phyloP scores from a whole-genome alignment of 2,113 vertebrate species.

The Aldabrachelys gigantea region DNA sequence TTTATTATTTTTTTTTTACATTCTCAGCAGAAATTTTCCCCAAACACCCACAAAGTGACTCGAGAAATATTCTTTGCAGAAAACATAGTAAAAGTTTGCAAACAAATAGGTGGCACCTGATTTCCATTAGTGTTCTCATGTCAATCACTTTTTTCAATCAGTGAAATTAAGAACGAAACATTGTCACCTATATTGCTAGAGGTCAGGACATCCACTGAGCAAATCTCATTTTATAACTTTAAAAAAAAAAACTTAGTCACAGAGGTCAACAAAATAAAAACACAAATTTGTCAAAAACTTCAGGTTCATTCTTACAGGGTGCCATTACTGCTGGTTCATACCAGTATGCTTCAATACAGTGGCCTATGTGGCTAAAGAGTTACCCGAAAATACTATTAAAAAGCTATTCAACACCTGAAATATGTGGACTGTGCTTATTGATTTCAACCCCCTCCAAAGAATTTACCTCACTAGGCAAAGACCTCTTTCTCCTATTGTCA shows the following conservation, averaged over 20 bases:
- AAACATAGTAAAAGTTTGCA: constrained; percentile 37
- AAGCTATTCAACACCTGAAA: constrained; percentile 74
- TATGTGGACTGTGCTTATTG: constrained; percentile 69
- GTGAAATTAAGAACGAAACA: constrained; percentile 28
- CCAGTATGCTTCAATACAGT: constrained; percentile 67
- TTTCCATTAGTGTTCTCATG: constrained; percentile 7
- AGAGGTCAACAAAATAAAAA: constrained; percentile 63
- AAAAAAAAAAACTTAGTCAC: constrained; percentile 56
- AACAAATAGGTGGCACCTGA: constrained; percentile 53
- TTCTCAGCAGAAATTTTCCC: constrained; percentile 34
- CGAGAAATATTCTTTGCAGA: constrained; percentile 4
- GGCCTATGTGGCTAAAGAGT: constrained; percentile 64
- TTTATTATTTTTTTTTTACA: too few species aligned
- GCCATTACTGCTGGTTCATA: constrained; percentile 67
- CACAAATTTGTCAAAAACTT: constrained; percentile 55
- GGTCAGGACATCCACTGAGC: constrained; percentile 45
- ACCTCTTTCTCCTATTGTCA: constrained; percentile 2
- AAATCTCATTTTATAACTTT: constrained; percentile 47
- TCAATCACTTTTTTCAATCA: not conserved
- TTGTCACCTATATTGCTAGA: constrained; percentile 52
- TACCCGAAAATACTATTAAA: constrained; percentile 73
- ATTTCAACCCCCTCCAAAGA: constrained; percentile 60
- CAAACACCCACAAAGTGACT: not conserved
- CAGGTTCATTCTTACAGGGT: constrained; percentile 55
- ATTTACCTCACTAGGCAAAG: constrained; percentile 45